Evolutionary conservation across 2,113 vertebrate genomes (phyloP).

Genomic region (Casuarius casuarius): DNA sequence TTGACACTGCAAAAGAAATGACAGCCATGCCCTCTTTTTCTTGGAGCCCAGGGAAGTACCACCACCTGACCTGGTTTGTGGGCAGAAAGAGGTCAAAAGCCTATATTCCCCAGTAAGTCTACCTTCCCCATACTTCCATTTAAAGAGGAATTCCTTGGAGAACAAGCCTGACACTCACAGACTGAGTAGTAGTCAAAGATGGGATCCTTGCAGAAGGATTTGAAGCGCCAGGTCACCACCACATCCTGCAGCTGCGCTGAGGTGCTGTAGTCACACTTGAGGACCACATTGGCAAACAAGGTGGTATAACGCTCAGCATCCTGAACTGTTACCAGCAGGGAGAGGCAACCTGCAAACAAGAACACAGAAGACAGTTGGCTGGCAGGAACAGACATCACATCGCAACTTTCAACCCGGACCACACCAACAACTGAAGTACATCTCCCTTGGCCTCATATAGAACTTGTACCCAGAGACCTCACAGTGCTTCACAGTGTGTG

Average conservation of each 20-base stretch:
- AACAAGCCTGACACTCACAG: constrained; percentile 75
- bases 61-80: neutral
- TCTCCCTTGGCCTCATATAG: neutral
- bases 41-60: neutral
- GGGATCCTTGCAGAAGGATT: constrained; percentile 96
- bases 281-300: constrained; percentile 84
- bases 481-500: neutral
- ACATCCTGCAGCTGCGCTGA: constrained; percentile 88
- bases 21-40: neutral
- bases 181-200: constrained; percentile 91
- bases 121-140: neutral
- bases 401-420: neutral
- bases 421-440: neutral
- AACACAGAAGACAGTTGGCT: neutral
- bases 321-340: constrained; percentile 85
- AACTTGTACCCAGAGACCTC: neutral
- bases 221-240: constrained; percentile 91
- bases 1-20: neutral
- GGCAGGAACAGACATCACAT: neutral
- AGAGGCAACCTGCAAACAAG: constrained; percentile 77
- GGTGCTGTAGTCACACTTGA: constrained; percentile 93
- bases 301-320: constrained; percentile 79
- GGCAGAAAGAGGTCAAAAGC: neutral
- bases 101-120: neutral
- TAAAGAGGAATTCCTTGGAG: neutral